Conservation (phyloP, 2,797 vertebrate genomes). For the Pteropus rufus region DNA sequence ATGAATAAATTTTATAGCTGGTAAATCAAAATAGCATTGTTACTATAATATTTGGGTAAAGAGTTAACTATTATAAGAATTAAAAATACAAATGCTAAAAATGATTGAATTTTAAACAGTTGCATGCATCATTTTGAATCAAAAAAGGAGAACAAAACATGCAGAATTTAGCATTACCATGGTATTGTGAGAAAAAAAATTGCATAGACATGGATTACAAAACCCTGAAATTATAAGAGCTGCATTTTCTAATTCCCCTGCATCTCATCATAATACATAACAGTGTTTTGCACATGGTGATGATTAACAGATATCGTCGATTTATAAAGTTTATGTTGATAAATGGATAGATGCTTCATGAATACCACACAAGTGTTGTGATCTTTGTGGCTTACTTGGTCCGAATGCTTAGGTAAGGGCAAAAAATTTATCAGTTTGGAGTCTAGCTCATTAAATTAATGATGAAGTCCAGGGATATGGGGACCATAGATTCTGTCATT, state of each 20-base stretch:
- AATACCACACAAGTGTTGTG: neutral
- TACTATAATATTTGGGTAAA: neutral
- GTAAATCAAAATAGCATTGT: neutral
- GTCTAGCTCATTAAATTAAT: constrained; percentile 66
- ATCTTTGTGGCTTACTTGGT: constrained; percentile 1
- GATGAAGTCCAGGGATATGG: constrained; percentile 51
- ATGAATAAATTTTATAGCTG: neutral
- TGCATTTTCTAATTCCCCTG: neutral
- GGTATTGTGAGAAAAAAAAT: neutral
- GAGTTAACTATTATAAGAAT: neutral
- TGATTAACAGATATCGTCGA: neutral
- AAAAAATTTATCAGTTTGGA: constrained; percentile 43
- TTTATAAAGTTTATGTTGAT: neutral
- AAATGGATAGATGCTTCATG: neutral
- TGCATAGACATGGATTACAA: neutral
- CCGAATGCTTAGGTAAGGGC: constrained; percentile 48
- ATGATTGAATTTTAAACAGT: neutral
- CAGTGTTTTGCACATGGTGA: neutral
- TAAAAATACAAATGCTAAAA: neutral
- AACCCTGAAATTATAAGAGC: neutral
- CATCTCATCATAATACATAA: neutral
- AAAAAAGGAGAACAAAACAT: neutral
- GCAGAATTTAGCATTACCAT: neutral
- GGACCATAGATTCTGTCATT: constrained; percentile 35
- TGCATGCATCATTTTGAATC: neutral